Evolutionary conservation across 2,113 vertebrate genomes (phyloP).

Genomic region (Pygoscelis adeliae): DNA sequence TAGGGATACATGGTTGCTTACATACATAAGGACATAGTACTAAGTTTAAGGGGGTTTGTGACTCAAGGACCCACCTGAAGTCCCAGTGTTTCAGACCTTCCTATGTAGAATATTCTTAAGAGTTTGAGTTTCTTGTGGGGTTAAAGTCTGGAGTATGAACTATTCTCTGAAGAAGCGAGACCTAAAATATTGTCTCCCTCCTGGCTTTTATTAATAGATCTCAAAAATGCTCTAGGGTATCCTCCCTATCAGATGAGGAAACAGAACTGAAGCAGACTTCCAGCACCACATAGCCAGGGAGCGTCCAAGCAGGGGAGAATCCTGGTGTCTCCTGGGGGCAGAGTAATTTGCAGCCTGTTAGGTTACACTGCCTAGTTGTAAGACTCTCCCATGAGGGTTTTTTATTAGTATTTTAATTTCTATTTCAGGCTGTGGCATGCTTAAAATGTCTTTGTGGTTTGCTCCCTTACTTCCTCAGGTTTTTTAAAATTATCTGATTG

Average conservation of each 20-base stretch:
- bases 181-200: neutral
- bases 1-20: neutral
- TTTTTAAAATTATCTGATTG: neutral
- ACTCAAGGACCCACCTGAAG: neutral
- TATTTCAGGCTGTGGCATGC: conserved; percentile 9
- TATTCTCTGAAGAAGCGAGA: neutral
- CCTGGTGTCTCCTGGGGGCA: neutral
- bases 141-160: neutral
- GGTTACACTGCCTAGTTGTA: neutral
- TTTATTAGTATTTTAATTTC: conserved; percentile 33
- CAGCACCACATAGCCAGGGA: neutral
- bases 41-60: neutral
- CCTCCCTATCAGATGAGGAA: neutral
- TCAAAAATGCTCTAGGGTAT: neutral
- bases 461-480: neutral
- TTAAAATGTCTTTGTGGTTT: neutral
- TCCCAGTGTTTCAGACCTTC: neutral
- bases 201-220: neutral
- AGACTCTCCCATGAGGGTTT: neutral
- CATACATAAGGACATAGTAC: too few species aligned
- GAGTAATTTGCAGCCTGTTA: neutral
- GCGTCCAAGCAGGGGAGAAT: neutral
- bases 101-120: neutral
- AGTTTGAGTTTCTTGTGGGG: neutral
- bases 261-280: neutral